A percentile compares a stretch with the other conserved stretches of the same genome.
Evolutionary conservation across 2,888 invertebrate species (phyloP).

Genomic region (Lithophane leautieri): DNA sequence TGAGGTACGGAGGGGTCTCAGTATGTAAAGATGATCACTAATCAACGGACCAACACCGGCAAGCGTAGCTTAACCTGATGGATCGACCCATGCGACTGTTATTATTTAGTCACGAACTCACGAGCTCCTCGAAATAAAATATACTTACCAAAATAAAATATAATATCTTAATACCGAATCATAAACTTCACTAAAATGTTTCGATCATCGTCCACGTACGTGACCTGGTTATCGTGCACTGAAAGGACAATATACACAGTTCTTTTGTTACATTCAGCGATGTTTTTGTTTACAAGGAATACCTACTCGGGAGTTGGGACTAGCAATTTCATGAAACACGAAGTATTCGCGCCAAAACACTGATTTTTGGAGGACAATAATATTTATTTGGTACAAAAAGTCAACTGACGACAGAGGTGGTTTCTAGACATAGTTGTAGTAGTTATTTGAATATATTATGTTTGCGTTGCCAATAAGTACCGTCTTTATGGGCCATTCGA

Average conservation of each 20-base stretch:
- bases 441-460: conserved; percentile 28
- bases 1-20: too few species aligned
- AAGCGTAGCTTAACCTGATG: too few species aligned
- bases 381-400: conserved; percentile 19
- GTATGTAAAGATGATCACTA: too few species aligned
- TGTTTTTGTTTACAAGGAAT: not conserved
- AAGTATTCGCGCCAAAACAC: conserved; percentile 13
- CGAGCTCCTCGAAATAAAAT: not conserved
- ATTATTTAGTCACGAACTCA: too few species aligned
- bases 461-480: not conserved
- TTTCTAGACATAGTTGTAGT: not conserved
- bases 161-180: not conserved
- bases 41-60: too few species aligned
- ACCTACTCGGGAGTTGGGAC: not conserved
- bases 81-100: too few species aligned
- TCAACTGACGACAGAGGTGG: not conserved
- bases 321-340: not conserved
- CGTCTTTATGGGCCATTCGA: conserved; percentile 3
- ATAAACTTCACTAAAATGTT: conserved; percentile 2
- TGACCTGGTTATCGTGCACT: not conserved
- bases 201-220: not conserved
- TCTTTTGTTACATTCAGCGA: not conserved
- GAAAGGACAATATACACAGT: conserved; percentile 1
- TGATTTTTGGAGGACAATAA: conserved; percentile 17
- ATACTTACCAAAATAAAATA: not conserved